These are phyloP conservation scores for Xylocopa sonorina DNA, from an alignment of 1,140 invertebrate genomes.

Conservation along the genomic window DNA sequence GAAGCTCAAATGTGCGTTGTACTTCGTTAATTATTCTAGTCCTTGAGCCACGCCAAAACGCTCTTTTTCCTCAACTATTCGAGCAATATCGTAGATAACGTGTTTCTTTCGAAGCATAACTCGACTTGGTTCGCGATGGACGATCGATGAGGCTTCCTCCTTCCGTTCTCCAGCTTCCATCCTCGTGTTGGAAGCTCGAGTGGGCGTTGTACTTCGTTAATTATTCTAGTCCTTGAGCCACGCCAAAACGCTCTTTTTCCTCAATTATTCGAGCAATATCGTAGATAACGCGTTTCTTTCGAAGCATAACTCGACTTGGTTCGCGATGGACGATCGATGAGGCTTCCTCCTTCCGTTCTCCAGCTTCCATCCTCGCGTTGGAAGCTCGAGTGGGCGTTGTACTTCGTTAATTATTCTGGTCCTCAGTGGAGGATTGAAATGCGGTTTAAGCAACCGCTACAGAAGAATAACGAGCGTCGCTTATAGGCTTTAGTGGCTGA, in stretches of 20 bases:
- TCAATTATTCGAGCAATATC: background rate
- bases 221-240: background rate
- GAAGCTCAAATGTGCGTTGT: constrained; percentile 37
- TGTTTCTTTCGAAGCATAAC: constrained; percentile 1
- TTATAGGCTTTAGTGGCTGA: no score
- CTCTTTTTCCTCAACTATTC: constrained; percentile 19
- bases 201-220: constrained; percentile 32
- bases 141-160: constrained; percentile 38
- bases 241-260: constrained; percentile 18
- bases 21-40: constrained; percentile 5
- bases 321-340: constrained; percentile 35
- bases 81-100: background rate
- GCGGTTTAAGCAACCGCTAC: no score
- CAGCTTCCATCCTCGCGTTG: constrained; percentile 7
- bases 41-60: background rate
- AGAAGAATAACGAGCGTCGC: no score
- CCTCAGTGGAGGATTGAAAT: no score
- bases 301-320: background rate
- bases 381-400: constrained; percentile 38
- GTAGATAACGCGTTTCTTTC: constrained; percentile 20
- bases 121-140: constrained; percentile 12
- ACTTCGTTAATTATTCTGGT: constrained; percentile 5
- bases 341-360: constrained; percentile 18
- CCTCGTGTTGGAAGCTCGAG: constrained; percentile 26
- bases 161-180: constrained; percentile 3